Base-by-base conservation (phyloP, 2,113 vertebrate genomes). In the Apteryx owenii region DNA sequence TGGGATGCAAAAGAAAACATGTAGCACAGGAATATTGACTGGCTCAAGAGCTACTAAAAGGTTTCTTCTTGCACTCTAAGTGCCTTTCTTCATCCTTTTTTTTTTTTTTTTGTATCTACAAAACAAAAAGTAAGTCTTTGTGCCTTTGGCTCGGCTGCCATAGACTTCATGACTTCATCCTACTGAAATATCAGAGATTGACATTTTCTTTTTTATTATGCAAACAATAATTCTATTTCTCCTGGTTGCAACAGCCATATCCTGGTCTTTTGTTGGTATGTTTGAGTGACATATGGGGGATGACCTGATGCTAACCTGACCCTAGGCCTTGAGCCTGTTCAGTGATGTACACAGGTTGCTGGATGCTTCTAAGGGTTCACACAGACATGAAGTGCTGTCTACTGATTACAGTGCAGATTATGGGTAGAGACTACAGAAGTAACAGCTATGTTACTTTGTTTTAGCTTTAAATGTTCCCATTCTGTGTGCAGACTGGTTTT, bases 21-120 rank as follows among this genome's bases (percentile, higher is more conserved):
- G 46, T 62, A 78, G 31, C 79, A 46, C 8, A 65, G 64, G 15
- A 97, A 72, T 89, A 94, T 15, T 94, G 85, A 72, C 69, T 90
- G 54, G 20, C 66, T 97, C 62, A 89, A 95, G 85, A 91, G 78
- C 51, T 25, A 22, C 73, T 95, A 76, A 96, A 40, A 94, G 85
- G 46, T 86, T 94, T 88, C 54, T 40, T 58, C 62, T 88, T 90
- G 76, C 44, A 83, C 17, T 78, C 17, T 17, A 44, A 40, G 44
- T 65, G 23, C 50, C 38, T 76, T 80, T 40, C 33, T 95, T 77
- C 46, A 68, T 70, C 66, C 8, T 53, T 7, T 16, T 20, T n/a
- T 19, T 90, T 28, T 33, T 71, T 18, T 31, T 91, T 72, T 48
- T 46, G 0, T 40, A 19, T 60, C 94, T 94, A 54, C 9, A 56